Conservation (phyloP, 2,888 invertebrate species). For the Parnassius orleans region DNA sequence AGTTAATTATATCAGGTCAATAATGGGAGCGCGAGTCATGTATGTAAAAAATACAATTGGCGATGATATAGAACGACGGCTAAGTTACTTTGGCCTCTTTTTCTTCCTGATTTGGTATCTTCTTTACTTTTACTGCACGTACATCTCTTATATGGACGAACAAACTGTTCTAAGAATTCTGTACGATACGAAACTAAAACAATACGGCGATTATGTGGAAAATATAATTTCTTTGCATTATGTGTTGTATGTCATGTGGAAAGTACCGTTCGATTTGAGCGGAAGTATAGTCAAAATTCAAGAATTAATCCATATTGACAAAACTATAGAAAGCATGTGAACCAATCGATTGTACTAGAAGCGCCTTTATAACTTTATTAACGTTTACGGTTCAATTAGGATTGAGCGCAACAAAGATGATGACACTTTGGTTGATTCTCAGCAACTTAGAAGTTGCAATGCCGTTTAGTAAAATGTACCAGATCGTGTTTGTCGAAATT, state of each 20-base stretch:
- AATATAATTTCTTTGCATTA: conserved; percentile 42
- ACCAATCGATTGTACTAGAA: conserved; percentile 41
- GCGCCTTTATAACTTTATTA: conserved; percentile 37
- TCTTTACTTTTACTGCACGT: conserved; percentile 49
- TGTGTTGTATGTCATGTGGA: conserved; percentile 48
- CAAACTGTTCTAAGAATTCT: conserved; percentile 54
- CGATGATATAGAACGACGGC: conserved; percentile 32
- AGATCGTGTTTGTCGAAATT: conserved; percentile 48
- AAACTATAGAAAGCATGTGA: conserved; percentile 41
- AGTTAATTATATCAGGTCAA: conserved; percentile 41
- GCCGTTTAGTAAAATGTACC: conserved; percentile 51
- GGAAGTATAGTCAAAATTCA: conserved; percentile 39
- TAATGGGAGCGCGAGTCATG: conserved; percentile 45
- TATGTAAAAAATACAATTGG: conserved; percentile 23
- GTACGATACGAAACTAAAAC: conserved; percentile 53
- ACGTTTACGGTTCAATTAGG: conserved; percentile 39
- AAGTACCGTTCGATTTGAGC: conserved; percentile 47
- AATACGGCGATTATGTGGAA: conserved; percentile 59
- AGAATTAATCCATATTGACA: conserved; percentile 48
- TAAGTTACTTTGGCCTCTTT: conserved; percentile 44
- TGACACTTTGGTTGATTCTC: conserved; percentile 47
- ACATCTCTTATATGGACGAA: conserved; percentile 42
- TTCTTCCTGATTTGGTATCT: conserved; percentile 41
- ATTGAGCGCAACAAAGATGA: conserved; percentile 40
- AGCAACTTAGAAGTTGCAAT: conserved; percentile 38